phyloP scores from a whole-genome alignment of 2,888 invertebrate species.

The Caenorhabditis uteleia region DNA sequence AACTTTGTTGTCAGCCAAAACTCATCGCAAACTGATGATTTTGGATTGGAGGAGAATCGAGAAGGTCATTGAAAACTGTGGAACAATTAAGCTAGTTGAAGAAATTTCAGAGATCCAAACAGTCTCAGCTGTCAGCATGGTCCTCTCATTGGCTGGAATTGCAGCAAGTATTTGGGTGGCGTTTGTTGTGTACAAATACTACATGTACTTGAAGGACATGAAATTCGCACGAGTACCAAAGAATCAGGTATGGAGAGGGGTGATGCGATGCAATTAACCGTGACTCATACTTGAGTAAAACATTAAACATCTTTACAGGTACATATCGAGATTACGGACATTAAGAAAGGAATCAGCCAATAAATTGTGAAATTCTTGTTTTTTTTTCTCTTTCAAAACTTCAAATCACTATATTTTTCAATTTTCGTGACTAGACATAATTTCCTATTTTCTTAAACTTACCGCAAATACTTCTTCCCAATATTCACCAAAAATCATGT shows the following conservation, averaged over 20 bases:
- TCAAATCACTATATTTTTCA: no score
- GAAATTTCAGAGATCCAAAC: conserved; percentile 35
- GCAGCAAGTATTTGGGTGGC: conserved; percentile 48
- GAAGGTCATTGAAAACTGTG: conserved; percentile 15
- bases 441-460: no score
- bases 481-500: no score
- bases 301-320: conserved; percentile 14
- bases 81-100: background rate
- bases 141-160: conserved; percentile 31
- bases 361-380: no score
- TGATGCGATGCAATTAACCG: no score
- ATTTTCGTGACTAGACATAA: no score
- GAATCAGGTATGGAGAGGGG: conserved; percentile 43
- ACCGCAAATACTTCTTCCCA: no score
- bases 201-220: conserved; percentile 48
- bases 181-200: conserved; percentile 51
- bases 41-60: conserved; percentile 36
- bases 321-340: conserved; percentile 45
- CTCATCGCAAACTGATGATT: conserved; percentile 26
- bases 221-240: conserved; percentile 48
- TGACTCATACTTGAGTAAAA: background rate
- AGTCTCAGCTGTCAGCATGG: conserved; percentile 38
- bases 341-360: conserved; percentile 45
- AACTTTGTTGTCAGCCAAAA: conserved; percentile 43
- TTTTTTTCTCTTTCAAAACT: no score